Evolutionary conservation across 2,888 invertebrate genomes (phyloP).

Genomic region (Polyploca ridens): DNA sequence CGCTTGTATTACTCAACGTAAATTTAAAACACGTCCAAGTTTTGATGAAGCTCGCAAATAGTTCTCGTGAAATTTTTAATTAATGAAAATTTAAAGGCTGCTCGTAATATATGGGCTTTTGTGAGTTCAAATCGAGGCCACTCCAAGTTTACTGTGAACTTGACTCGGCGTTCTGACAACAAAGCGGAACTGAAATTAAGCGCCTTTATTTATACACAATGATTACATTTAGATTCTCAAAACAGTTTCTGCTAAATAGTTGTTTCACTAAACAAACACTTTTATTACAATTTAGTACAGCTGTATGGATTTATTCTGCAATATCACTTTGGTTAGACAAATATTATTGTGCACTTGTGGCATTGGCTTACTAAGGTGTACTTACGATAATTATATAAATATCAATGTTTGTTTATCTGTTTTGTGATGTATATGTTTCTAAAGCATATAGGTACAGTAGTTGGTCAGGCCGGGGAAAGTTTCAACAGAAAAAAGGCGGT

Average conservation of each 20-base stretch:
- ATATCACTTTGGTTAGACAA: background rate
- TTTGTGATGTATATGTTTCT: too few relatives aligned
- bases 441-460: too few relatives aligned
- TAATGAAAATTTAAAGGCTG: background rate
- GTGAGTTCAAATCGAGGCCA: background rate
- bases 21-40: too few relatives aligned
- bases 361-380: background rate
- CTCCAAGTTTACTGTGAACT: background rate
- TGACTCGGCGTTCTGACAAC: background rate
- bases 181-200: conserved; percentile 3
- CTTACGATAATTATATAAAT: background rate
- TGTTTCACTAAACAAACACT: background rate
- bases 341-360: background rate
- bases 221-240: background rate
- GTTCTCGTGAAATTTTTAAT: background rate
- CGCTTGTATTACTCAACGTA: too few relatives aligned
- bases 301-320: background rate
- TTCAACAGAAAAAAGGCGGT: too few relatives aligned
- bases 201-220: background rate
- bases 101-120: background rate
- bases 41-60: background rate
- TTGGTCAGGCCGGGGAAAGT: too few relatives aligned
- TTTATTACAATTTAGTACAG: background rate
- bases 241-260: background rate
- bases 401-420: too few relatives aligned